phyloP scores from a whole-genome alignment of 2,797 vertebrate genomes.

The Chaetodon trifasciatus region DNA sequence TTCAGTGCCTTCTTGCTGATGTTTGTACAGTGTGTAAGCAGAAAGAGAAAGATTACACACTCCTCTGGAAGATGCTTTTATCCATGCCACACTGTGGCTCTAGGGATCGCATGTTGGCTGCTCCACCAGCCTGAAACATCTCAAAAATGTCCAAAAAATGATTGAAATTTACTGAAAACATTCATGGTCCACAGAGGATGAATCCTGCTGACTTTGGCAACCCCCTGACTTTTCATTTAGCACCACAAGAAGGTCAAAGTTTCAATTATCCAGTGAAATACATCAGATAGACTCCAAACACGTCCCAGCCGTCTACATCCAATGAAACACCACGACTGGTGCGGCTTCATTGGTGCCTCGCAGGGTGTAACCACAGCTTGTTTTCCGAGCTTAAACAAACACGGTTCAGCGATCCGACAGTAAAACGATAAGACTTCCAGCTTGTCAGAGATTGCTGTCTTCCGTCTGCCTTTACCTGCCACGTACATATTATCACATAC shows the following conservation, averaged over 20 bases:
- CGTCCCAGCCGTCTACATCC: not conserved
- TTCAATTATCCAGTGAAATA: no score
- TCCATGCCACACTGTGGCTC: no score
- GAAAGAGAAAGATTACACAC: not conserved
- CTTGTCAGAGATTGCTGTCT: slow-evolving; percentile 3
- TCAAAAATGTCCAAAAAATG: no score
- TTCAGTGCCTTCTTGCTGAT: not conserved
- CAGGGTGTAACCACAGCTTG: not conserved
- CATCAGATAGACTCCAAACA: no score
- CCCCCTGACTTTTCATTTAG: no score
- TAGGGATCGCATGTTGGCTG: no score
- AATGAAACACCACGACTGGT: not conserved
- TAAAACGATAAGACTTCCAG: not conserved
- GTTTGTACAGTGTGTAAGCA: not conserved
- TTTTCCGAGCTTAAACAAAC: slow-evolving; percentile 4
- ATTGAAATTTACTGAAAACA: no score
- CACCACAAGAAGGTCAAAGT: no score
- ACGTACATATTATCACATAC: not conserved
- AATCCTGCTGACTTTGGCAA: no score
- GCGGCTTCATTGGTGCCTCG: not conserved
- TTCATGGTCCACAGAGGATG: no score
- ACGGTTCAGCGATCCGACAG: slow-evolving; percentile 1
- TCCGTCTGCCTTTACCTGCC: slow-evolving; percentile 4
- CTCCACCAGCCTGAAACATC: no score
- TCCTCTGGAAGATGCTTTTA: not conserved